Conservation (phyloP, 2,797 vertebrate species). For the Fistularia commersonii region DNA sequence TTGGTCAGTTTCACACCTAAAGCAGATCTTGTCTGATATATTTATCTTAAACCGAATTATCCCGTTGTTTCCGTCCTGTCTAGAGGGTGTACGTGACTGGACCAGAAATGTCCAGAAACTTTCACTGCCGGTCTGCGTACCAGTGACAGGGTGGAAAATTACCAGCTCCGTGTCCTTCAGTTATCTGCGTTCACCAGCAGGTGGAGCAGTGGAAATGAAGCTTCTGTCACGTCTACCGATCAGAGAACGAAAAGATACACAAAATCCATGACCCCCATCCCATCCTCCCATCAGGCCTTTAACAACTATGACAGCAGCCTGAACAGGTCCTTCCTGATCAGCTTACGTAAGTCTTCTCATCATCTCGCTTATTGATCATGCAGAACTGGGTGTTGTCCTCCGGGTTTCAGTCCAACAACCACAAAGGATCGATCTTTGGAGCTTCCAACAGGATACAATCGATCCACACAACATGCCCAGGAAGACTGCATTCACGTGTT, state of each 20-base stretch:
- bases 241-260: background rate
- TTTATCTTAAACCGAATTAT: background rate
- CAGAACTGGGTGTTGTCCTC: no score
- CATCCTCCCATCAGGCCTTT: no score
- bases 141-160: slow-evolving; percentile 56
- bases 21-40: background rate
- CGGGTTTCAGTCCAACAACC: no score
- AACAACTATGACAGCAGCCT: no score
- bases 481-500: no score
- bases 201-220: background rate
- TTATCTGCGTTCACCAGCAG: background rate
- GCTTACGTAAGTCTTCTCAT: no score
- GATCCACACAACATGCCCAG: no score
- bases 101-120: slow-evolving; percentile 38
- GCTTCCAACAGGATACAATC: no score
- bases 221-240: background rate
- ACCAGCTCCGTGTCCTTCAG: slow-evolving; percentile 19
- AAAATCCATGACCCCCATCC: no score
- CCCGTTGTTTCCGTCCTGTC: background rate
- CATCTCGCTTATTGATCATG: no score
- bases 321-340: no score
- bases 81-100: background rate
- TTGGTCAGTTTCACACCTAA: background rate
- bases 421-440: no score
- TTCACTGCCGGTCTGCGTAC: background rate